Percentiles rank a stretch among this genome's conserved stretches.
These are phyloP conservation scores for Hozukius guyotensis DNA, from an alignment of 2,797 vertebrate genomes.

Conservation along the genomic window DNA sequence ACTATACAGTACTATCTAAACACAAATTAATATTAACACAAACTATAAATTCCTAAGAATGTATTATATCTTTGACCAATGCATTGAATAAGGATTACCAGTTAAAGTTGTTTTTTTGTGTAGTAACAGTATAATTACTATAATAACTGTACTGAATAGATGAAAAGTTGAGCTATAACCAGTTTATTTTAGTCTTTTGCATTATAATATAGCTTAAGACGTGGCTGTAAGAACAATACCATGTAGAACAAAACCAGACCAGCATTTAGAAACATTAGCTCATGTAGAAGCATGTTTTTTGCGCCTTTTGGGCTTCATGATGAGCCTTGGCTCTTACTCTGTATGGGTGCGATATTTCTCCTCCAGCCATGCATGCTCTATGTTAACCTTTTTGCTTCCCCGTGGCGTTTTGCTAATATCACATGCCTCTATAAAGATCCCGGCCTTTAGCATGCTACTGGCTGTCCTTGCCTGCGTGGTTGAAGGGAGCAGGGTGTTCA, in stretches of 20 bases:
- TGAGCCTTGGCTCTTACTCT: conserved; percentile 5
- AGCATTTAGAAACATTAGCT: background rate
- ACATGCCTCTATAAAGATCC: conserved; percentile 50
- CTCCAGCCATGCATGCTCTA: conserved; percentile 33
- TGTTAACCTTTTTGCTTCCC: conserved; percentile 60
- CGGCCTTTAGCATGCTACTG: conserved; percentile 38
- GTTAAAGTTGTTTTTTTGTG: background rate
- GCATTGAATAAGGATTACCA: background rate
- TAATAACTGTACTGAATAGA: background rate
- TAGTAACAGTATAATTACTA: background rate
- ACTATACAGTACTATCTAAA: background rate
- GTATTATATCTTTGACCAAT: background rate
- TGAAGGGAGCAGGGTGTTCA: conserved; percentile 46
- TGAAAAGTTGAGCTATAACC: background rate
- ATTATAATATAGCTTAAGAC: background rate
- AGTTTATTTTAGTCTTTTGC: background rate
- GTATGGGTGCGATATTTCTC: conserved; percentile 13
- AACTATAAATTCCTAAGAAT: background rate
- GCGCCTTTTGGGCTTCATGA: background rate
- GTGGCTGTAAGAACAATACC: background rate
- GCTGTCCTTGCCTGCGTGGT: conserved; percentile 44
- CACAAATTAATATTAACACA: background rate
- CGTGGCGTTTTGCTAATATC: conserved; percentile 47
- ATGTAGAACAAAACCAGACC: background rate
- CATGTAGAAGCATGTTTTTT: background rate